phyloP scores from a whole-genome alignment of 2,888 invertebrate species.

The Trichopria drosophilae region DNA sequence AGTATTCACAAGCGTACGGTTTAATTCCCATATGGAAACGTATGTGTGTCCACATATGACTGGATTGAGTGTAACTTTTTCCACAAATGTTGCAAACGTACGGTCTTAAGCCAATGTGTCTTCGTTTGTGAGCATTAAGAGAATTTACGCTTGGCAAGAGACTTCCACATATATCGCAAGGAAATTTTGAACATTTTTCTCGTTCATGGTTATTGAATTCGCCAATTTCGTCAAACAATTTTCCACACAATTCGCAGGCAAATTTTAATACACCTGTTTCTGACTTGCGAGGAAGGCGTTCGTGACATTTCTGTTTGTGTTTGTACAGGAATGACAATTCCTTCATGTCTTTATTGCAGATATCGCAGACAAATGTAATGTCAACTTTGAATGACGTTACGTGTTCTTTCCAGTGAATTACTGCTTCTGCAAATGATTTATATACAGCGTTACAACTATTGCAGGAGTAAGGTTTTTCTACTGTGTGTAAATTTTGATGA shows the following conservation, averaged over 20 bases:
- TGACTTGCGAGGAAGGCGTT: conserved; percentile 57
- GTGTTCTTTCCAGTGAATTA: conserved; percentile 63
- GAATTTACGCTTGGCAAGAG: conserved; percentile 46
- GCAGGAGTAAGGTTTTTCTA: conserved; percentile 59
- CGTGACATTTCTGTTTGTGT: conserved; percentile 63
- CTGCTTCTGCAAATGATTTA: conserved; percentile 62
- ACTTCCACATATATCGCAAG: conserved; percentile 47
- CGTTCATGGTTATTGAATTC: conserved; percentile 41
- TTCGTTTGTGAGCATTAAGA: conserved; percentile 47
- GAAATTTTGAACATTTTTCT: conserved; percentile 48
- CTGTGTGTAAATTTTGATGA: conserved; percentile 59
- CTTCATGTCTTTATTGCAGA: conserved; percentile 60
- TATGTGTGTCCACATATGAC: conserved; percentile 69
- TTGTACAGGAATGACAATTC: conserved; percentile 62
- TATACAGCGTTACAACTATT: conserved; percentile 58
- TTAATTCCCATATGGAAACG: conserved; percentile 70
- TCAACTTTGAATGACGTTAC: conserved; percentile 59
- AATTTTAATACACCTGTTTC: conserved; percentile 38
- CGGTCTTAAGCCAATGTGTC: conserved; percentile 49
- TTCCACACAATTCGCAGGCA: conserved; percentile 65
- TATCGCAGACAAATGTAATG: conserved; percentile 58
- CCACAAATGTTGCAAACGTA: conserved; percentile 52
- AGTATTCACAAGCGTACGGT: conserved; percentile 67
- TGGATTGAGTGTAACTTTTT: conserved; percentile 62
- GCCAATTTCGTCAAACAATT: conserved; percentile 33